A percentile compares a stretch with the other conserved stretches of the same genome.
phyloP scores from a whole-genome alignment of 2,113 vertebrate genomes.

The Uropsilus gracilis region DNA sequence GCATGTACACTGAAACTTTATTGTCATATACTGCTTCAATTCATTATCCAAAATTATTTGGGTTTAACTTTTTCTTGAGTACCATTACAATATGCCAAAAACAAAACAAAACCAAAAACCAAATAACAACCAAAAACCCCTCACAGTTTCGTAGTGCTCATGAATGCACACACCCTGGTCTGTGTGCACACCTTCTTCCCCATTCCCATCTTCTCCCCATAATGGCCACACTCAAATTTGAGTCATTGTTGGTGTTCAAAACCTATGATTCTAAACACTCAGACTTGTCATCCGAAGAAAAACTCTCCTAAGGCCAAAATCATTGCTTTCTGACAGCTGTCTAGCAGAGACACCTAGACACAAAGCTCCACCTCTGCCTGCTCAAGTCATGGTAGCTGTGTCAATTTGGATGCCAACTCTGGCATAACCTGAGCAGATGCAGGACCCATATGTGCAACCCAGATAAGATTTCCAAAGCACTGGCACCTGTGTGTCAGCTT shows the following conservation, averaged over 20 bases:
- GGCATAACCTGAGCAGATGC: slow-evolving; percentile 82
- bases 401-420: slow-evolving; percentile 77
- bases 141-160: background rate
- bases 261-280: slow-evolving; percentile 9
- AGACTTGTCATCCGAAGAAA: slow-evolving; percentile 31
- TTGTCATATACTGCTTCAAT: background rate
- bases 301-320: background rate
- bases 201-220: background rate
- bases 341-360: background rate
- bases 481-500: slow-evolving; percentile 84
- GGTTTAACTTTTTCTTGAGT: background rate
- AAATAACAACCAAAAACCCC: too few relatives aligned
- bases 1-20: background rate
- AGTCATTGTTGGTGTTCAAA: background rate
- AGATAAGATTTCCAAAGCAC: slow-evolving; percentile 71
- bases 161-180: background rate
- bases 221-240: background rate
- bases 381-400: slow-evolving; percentile 70
- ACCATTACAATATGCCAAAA: background rate
- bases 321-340: slow-evolving; percentile 42
- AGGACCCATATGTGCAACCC: slow-evolving; percentile 81
- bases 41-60: background rate
- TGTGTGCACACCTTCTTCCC: background rate
- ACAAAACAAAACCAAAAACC: too few relatives aligned
- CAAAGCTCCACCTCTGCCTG: background rate